These are phyloP conservation scores for Heloderma charlesbogerti DNA, from an alignment of 2,113 vertebrate genomes.

Conservation along the genomic window DNA sequence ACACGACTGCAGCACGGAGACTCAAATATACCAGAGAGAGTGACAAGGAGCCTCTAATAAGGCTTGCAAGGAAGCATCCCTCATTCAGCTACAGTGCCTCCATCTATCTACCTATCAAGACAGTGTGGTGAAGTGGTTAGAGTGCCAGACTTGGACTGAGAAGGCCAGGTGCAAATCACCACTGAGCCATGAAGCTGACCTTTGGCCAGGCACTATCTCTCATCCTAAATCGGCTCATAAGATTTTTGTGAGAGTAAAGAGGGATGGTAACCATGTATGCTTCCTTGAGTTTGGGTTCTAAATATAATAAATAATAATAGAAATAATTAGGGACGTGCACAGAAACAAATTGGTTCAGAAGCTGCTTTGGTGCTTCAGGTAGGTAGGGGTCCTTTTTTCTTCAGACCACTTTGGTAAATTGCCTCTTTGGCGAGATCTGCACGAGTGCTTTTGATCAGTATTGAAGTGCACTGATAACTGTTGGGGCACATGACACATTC, in stretches of 20 bases:
- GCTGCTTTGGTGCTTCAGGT: neutral
- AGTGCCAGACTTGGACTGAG: neutral
- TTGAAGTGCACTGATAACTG: too few species aligned
- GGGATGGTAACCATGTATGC: neutral
- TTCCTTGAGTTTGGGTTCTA: neutral
- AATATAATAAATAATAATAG: neutral
- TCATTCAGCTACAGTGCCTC: constrained; percentile 61
- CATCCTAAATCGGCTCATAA: neutral
- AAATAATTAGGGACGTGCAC: neutral
- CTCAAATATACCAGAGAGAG: constrained; percentile 35
- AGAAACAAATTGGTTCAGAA: neutral
- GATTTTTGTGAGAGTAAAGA: neutral
- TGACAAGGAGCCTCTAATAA: constrained; percentile 38
- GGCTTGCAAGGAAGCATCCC: constrained; percentile 49
- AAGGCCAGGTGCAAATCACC: neutral
- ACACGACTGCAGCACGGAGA: constrained; percentile 46
- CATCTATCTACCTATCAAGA: constrained; percentile 10
- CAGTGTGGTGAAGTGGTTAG: neutral
- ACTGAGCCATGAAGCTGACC: neutral
- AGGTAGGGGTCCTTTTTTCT: too few species aligned
- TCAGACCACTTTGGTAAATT: neutral
- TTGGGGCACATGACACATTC: too few species aligned
- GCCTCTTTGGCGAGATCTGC: too few species aligned
- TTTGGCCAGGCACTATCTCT: neutral
- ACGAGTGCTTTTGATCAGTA: too few species aligned